Base-by-base conservation (phyloP, 2,888 invertebrate genomes). In the Lithophane leautieri region DNA sequence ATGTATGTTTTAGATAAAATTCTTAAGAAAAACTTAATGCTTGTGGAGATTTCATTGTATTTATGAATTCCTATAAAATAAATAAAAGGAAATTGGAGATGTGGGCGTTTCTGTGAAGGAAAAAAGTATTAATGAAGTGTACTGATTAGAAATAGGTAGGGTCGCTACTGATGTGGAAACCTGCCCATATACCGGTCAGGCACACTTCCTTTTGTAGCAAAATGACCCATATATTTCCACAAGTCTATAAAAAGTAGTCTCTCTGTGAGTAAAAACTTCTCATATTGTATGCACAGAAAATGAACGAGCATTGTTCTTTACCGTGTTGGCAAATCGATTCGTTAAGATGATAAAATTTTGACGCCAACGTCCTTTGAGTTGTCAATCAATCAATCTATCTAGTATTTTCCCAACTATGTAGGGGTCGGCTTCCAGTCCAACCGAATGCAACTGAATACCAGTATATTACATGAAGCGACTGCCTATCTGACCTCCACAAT, bases 1-100 rank as follows among this genome's bases (percentile, higher is more conserved):
- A 52, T 1, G 60, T 80, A 58, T 60, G 52, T n/a, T 52, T 62
- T 52, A 52, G 34, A 63, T 81, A 74, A 74, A 34, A 80, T 73
- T 78, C 58, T 52, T 60, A 11, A 60, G 44, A 47, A 60, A 65
- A 40, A 40, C 63, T n/a, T 80, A 74, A 47, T 65, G 6, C 11
- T 34, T 34, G 25, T n/a, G 9, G 4, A 40, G 9, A 74, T 74
- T 16, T 52, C 4, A 28, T 60, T 58, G 19, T 56, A 65, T 65
- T 44, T 58, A 28, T 47, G 79, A 22, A 50, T 14, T 19, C 6
- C 12, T 9, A 16, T 34, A 25, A 25, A 42, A 16, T 3, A 25
- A 16, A 34, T 11, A 47, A 4, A 47, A 65, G 28, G 34, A 62
- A 54, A 62, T 42, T 25, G 60, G 8, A 44, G 7, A 16, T 4